A percentile compares a stretch with the other conserved stretches of the same genome.
Conservation (phyloP, 2,113 vertebrate genomes). For the Galemys pyrenaicus region DNA sequence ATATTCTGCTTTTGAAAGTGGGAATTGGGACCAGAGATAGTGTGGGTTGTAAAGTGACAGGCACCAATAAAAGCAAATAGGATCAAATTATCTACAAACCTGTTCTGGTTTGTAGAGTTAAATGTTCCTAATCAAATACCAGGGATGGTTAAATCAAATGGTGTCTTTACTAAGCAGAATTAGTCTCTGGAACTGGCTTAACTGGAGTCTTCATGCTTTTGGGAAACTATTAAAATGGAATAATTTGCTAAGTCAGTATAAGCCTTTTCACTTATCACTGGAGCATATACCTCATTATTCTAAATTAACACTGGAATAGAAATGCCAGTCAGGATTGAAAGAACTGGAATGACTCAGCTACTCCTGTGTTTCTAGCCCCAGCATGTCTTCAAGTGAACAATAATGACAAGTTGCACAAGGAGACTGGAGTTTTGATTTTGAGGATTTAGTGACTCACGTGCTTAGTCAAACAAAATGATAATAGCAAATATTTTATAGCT, state of each 20-base stretch:
- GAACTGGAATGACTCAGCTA: background rate
- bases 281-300: background rate
- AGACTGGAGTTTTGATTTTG: background rate
- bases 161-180: background rate
- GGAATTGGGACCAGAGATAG: background rate
- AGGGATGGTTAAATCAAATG: background rate
- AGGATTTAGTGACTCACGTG: slow-evolving; percentile 7
- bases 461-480: background rate
- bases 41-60: background rate
- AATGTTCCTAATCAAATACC: background rate
- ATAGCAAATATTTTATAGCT: background rate
- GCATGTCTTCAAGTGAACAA: background rate
- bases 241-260: background rate
- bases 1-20: background rate
- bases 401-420: slow-evolving; percentile 8
- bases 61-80: background rate
- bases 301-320: background rate
- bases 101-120: background rate
- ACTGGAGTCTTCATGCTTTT: background rate
- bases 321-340: background rate
- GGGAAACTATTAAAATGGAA: background rate
- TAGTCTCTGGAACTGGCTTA: background rate
- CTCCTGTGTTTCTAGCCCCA: background rate
- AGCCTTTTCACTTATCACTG: background rate
- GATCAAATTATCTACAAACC: background rate